A percentile compares a stretch with the other conserved stretches of the same genome.
phyloP scores from a whole-genome alignment of 2,888 invertebrate genomes.

The Papilio protenor region DNA sequence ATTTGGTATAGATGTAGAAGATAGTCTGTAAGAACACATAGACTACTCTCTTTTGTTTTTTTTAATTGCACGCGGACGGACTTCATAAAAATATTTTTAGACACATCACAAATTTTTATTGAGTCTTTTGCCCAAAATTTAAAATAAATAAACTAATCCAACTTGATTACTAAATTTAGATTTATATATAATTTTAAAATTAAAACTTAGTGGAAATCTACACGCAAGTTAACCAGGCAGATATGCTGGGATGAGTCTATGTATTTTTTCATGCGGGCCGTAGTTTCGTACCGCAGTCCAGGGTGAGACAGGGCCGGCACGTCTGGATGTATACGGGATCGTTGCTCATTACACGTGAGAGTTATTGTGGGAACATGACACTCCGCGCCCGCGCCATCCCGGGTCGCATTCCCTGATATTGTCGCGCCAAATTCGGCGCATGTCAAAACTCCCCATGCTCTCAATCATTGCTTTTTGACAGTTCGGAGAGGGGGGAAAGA shows the following conservation, averaged over 20 bases:
- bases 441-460: slow-evolving; percentile 51
- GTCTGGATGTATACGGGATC: slow-evolving; percentile 16
- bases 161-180: neutral
- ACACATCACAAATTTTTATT: too few species aligned
- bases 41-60: too few species aligned
- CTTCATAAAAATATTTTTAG: too few species aligned
- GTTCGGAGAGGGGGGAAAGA: slow-evolving; percentile 51
- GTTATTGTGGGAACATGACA: slow-evolving; percentile 58
- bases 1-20: too few species aligned
- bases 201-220: neutral
- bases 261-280: neutral
- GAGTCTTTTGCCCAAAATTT: neutral
- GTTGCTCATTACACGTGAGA: slow-evolving; percentile 48
- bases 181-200: neutral
- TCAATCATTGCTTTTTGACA: slow-evolving; percentile 56
- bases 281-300: neutral
- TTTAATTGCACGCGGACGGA: too few species aligned
- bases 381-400: slow-evolving; percentile 36
- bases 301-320: slow-evolving; percentile 18
- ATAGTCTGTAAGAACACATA: too few species aligned
- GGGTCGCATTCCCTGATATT: slow-evolving; percentile 36
- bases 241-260: neutral
- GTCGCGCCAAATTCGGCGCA: slow-evolving; percentile 60
- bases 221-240: neutral
- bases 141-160: neutral